Evolutionary conservation across 2,888 invertebrate genomes (phyloP), one percentile per base, ranked within the genome.

Genomic region (Drosophila flavopinicola): DNA sequence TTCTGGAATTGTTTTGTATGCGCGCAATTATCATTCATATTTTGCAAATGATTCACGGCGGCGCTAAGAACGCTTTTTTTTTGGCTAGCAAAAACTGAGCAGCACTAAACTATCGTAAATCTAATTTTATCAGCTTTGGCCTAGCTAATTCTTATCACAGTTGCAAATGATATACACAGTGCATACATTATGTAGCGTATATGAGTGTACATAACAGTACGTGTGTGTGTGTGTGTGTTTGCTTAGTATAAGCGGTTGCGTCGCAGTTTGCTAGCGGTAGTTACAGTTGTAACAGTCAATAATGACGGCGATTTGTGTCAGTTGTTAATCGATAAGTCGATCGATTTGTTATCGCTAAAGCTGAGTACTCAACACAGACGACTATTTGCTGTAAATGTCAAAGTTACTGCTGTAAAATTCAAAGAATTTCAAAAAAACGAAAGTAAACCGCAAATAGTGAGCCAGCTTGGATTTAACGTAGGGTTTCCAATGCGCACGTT

Each of bases 41-140:
- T 65, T 52, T 23, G 45, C n/a, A 33, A 64, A 41, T 69, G 54
- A 54, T 41, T 75, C 58, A 69, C 41, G 13, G 39, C 6, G 29
- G 30, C 49, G 56, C 56, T 53, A 60, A 56, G 39, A 39, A 2
- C 27, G 20, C 17, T 13, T 29, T 15, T 7, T 39, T 33, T 58
- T 54, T 30, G 38, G 24, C 23, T 33, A 37, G 29, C 20, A 15
- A n/a, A 20, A 42, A 29, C 47, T 37, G 33, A 41, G 32, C 56
- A 57, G 47, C 69, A 39, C 54, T 66, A 52, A 82, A 78, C 75
- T 64, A 68, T 65, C 66, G 85, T 80, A 80, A 82, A 78, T 85
- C 78, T 75, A 1, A 41, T 64, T 66, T 85, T 85, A 80, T 80
- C 80, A 80, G 75, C 30, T 74, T 61, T 39, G 37, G 39, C 45